Conservation (phyloP, 1,140 invertebrate species). For the Microplitis mediator region DNA sequence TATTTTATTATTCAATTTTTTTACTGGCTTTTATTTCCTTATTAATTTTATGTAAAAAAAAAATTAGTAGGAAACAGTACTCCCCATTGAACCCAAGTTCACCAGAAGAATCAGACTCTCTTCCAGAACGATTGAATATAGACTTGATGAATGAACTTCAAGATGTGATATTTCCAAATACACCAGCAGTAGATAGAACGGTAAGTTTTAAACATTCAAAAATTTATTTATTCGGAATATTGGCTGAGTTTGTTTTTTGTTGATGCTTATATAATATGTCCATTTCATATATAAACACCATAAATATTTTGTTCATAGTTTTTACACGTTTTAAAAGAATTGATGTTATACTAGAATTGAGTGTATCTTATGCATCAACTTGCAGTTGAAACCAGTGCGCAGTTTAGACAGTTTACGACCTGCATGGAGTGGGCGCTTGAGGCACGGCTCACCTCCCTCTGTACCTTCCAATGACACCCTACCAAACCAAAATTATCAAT, state of each 20-base stretch:
- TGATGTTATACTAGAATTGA: slow-evolving; percentile 9
- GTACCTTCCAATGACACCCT: slow-evolving; percentile 39
- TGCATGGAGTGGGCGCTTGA: slow-evolving; percentile 55
- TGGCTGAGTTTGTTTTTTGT: slow-evolving; percentile 18
- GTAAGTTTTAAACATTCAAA: slow-evolving; percentile 53
- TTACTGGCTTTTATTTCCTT: background rate
- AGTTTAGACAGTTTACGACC: slow-evolving; percentile 67
- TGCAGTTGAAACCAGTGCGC: slow-evolving; percentile 68
- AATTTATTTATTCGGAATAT: slow-evolving; percentile 1
- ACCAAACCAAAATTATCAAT: background rate
- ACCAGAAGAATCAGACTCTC: slow-evolving; percentile 60
- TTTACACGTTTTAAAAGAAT: background rate
- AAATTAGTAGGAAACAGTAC: slow-evolving; percentile 58
- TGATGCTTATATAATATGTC: background rate
- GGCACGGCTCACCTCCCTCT: slow-evolving; percentile 53
- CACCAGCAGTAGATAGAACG: slow-evolving; percentile 64
- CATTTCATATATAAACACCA: slow-evolving; percentile 2
- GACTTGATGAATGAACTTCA: slow-evolving; percentile 72
- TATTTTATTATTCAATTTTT: too few relatives aligned
- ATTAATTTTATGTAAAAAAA: slow-evolving; percentile 23
- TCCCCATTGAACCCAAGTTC: slow-evolving; percentile 63
- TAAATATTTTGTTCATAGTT: background rate
- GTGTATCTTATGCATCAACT: slow-evolving; percentile 42
- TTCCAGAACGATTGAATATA: slow-evolving; percentile 62
- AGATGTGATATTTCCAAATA: slow-evolving; percentile 66